Evolutionary conservation across 2,888 invertebrate genomes (phyloP).

Genomic region (Phyllotreta cruciferae): DNA sequence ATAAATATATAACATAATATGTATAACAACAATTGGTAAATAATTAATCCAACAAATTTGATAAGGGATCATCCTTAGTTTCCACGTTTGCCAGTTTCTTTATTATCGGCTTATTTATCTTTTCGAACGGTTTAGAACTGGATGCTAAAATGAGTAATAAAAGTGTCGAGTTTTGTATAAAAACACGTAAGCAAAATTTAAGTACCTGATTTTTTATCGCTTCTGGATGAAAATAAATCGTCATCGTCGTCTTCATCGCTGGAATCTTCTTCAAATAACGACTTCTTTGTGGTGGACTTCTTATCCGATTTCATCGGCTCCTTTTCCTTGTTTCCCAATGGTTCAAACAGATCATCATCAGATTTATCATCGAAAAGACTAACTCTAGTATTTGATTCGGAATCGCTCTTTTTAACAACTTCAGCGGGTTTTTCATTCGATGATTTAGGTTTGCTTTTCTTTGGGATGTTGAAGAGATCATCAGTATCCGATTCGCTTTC

Average conservation of each 20-base stretch:
- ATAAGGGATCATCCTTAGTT: constrained; percentile 51
- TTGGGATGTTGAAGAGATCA: constrained; percentile 13
- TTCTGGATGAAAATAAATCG: constrained; percentile 46
- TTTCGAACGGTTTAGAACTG: constrained; percentile 34
- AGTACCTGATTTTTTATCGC: constrained; percentile 21
- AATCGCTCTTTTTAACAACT: constrained; percentile 29
- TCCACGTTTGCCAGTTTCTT: constrained; percentile 52
- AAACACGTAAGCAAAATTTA: constrained; percentile 5
- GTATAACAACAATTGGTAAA: too few species aligned
- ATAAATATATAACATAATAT: too few species aligned
- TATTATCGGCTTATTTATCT: constrained; percentile 42
- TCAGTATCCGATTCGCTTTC: constrained; percentile 26
- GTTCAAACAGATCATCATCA: constrained; percentile 28
- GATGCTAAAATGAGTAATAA: constrained; percentile 22
- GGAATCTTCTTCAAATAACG: constrained; percentile 49
- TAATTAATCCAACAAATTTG: constrained; percentile 43
- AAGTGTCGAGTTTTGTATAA: constrained; percentile 3
- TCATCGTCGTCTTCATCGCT: constrained; percentile 54
- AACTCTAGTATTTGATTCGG: constrained; percentile 8
- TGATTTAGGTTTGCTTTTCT: constrained; percentile 6
- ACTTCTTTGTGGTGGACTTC: constrained; percentile 42
- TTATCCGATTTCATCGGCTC: constrained; percentile 8
- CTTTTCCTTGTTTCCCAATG: constrained; percentile 19
- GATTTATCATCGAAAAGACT: constrained; percentile 3
- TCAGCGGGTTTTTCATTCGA: constrained; percentile 8